Evolutionary conservation across 2,888 invertebrate genomes (phyloP), one percentile per base, ranked within the genome.

Genomic region (Philereme transversata): DNA sequence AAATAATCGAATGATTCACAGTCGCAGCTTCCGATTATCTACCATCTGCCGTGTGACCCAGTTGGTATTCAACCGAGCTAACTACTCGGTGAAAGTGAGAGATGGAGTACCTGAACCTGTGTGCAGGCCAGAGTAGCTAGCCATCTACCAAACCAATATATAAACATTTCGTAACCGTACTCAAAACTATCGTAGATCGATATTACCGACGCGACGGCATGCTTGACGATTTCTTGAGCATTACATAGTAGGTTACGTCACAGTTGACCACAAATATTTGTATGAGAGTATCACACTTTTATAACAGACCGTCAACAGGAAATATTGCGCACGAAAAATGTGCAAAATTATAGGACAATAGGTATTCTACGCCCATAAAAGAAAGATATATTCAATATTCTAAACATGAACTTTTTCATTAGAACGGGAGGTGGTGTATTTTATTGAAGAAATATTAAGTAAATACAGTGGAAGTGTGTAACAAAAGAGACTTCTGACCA

Each of bases 61-160:
- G 81, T 79, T 86, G 77, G 75, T 74, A 71, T 69, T 69, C 65
- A 72, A 60, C 72, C 73, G 75, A 74, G 69, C 72, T 72, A 74
- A 69, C 72, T 72, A 76, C 79, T 75, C 72, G 84, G 89, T 87
- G 90, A 90, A 90, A 90, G 90, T 88, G 83, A 79, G 79, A 83
- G 84, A 88, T 82, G 59, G 33, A 56, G 77, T 76, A 74, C 71
- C 72, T 72, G 77, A 76, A 74, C 71, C 72, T 72, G 73, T 72
- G 71, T 74, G 75, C 76, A 75, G 73, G 48, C 77, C 78, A 77
- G 77, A 82, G 74, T 75, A 68, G 76, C 73, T 76, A 78, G 74
- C 77, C 78, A 75, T 74, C 73, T 71, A 65, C 71, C 73, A 82
- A 79, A 65, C 71, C 73, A 82, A 79, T 80, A 79, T 80, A 79